A percentile compares a stretch with the other conserved stretches of the same genome.
Conservation (phyloP, 2,888 invertebrate genomes). For the Mechanitis mazaeus region DNA sequence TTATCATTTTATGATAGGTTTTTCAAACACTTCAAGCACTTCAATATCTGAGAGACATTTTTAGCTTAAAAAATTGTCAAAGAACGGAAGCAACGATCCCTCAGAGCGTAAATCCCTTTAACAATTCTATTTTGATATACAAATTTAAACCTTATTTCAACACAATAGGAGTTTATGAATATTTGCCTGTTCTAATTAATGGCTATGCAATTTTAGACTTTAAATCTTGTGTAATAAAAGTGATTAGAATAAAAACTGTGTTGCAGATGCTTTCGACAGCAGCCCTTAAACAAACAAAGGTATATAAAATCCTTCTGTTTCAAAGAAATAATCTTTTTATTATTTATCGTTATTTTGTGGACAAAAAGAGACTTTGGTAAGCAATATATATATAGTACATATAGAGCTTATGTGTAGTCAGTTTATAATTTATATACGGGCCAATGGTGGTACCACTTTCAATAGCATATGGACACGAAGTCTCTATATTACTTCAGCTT, state of each 20-base stretch:
- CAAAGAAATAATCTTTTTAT: background rate
- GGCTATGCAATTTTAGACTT: background rate
- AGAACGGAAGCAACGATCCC: slow-evolving; percentile 11
- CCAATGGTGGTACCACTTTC: no score
- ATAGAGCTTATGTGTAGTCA: no score
- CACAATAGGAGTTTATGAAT: background rate
- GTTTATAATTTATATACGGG: no score
- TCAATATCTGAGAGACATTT: no score
- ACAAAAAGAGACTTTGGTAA: no score
- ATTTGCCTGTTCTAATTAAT: background rate
- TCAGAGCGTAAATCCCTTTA: slow-evolving; percentile 14
- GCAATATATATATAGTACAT: no score
- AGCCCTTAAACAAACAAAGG: slow-evolving; percentile 3
- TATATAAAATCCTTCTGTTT: background rate
- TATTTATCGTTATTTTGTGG: no score
- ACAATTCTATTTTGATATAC: slow-evolving; percentile 1
- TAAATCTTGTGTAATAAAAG: background rate
- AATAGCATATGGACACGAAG: no score
- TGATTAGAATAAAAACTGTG: background rate
- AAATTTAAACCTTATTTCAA: background rate
- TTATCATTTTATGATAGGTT: no score
- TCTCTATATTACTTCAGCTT: no score
- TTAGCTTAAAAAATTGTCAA: slow-evolving; percentile 2
- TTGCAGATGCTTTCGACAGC: slow-evolving; percentile 1
- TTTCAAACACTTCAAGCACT: no score